Evolutionary conservation across 2,797 vertebrate genomes (phyloP).

Genomic region (Coluber constrictor): DNA sequence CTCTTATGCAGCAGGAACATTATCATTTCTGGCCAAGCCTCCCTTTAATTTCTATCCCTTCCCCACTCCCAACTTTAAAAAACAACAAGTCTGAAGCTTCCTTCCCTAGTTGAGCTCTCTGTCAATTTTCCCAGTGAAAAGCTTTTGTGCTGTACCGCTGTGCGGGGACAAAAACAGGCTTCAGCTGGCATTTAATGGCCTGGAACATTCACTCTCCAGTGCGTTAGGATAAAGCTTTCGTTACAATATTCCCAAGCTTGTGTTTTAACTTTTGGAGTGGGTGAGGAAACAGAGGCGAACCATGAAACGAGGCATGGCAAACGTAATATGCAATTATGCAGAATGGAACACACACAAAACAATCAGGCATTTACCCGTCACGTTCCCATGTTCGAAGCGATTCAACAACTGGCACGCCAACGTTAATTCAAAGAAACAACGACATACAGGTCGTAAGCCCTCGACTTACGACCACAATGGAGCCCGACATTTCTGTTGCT

Average conservation of each 20-base stretch:
- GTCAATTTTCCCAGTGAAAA: not conserved
- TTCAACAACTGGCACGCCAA: not conserved
- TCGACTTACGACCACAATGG: not conserved
- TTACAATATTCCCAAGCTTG: not conserved
- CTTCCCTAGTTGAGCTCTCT: not conserved
- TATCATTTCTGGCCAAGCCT: rapidly evolving
- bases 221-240: not conserved
- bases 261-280: not conserved
- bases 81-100: not conserved
- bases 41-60: not conserved
- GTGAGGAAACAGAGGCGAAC: not conserved
- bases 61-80: not conserved
- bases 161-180: not conserved
- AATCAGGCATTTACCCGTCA: too few relatives aligned
- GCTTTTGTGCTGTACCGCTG: not conserved
- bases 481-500: not conserved
- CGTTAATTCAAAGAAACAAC: not conserved
- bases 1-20: not conserved
- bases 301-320: not conserved
- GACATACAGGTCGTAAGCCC: not conserved
- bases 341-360: rapidly evolving
- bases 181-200: constrained; percentile 10
- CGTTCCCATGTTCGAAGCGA: not conserved
- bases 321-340: not conserved
- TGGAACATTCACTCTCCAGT: constrained; percentile 7